A percentile compares a stretch with the other conserved stretches of the same genome.
Conservation (phyloP, 1,140 invertebrate genomes). For the Periplaneta americana region DNA sequence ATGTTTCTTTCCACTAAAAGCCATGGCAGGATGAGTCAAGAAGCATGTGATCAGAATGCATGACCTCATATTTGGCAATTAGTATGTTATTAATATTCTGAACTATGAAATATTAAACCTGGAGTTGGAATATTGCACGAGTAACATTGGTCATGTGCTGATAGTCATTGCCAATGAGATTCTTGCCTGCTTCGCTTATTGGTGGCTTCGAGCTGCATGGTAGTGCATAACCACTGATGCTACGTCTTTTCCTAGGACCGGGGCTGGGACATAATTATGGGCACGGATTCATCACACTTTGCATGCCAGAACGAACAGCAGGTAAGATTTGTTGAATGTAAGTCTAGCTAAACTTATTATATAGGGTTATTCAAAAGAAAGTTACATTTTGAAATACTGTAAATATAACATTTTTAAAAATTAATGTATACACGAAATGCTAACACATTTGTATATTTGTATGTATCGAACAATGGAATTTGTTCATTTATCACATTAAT, state of each 20-base stretch:
- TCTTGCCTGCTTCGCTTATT: background rate
- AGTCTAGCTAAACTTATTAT: no score
- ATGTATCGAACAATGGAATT: no score
- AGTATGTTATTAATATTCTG: background rate
- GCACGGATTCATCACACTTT: background rate
- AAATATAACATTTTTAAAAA: no score
- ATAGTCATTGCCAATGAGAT: no score
- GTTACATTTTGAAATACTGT: no score
- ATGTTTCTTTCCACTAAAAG: no score
- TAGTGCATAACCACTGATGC: background rate
- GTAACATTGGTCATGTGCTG: background rate
- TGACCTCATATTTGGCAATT: background rate
- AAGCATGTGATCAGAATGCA: background rate
- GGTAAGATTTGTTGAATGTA: background rate
- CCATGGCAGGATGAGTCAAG: background rate
- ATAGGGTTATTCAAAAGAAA: no score
- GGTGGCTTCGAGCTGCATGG: background rate
- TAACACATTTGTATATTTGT: no score
- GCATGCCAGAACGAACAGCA: background rate
- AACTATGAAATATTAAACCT: background rate
- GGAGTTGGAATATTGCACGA: background rate
- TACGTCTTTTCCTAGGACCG: background rate
- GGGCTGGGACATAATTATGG: background rate
- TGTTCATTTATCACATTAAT: no score
- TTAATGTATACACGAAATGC: no score